A percentile compares a stretch with the other conserved stretches of the same genome.
phyloP scores from a whole-genome alignment of 2,113 vertebrate species.

The Zosterops lateralis region DNA sequence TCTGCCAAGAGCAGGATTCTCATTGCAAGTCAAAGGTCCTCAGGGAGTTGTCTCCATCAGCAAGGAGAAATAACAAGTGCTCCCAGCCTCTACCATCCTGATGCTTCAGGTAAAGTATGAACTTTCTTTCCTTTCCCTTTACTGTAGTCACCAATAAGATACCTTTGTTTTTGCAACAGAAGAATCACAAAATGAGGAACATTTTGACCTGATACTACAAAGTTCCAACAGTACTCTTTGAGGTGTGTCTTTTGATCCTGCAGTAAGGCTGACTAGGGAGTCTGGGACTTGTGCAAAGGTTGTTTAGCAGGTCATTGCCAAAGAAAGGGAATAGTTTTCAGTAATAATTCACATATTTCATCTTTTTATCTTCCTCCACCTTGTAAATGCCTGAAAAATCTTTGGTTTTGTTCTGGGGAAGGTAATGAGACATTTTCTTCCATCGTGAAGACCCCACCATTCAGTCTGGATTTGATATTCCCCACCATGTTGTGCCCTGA shows the following conservation, averaged over 20 bases:
- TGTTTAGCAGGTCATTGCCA: not conserved
- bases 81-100: constrained; percentile 71
- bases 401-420: not conserved
- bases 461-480: not conserved
- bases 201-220: not conserved
- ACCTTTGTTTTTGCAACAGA: not conserved
- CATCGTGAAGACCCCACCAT: rapidly evolving
- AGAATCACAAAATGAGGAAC: not conserved
- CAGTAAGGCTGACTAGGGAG: not conserved
- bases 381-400: not conserved
- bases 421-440: not conserved
- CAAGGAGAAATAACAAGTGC: constrained; percentile 75
- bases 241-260: not conserved
- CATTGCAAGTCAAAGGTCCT: constrained; percentile 82
- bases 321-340: not conserved
- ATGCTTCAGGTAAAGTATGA: constrained; percentile 80
- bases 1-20: constrained; percentile 84
- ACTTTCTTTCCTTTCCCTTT: not conserved
- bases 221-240: not conserved
- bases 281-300: not conserved
- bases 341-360: not conserved
- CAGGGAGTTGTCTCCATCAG: constrained; percentile 74
- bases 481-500: not conserved
- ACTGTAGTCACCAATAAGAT: not conserved
- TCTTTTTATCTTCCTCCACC: not conserved